Base-by-base conservation (phyloP, 2,797 vertebrate genomes). In the Melanotaenia parkinsoni region DNA sequence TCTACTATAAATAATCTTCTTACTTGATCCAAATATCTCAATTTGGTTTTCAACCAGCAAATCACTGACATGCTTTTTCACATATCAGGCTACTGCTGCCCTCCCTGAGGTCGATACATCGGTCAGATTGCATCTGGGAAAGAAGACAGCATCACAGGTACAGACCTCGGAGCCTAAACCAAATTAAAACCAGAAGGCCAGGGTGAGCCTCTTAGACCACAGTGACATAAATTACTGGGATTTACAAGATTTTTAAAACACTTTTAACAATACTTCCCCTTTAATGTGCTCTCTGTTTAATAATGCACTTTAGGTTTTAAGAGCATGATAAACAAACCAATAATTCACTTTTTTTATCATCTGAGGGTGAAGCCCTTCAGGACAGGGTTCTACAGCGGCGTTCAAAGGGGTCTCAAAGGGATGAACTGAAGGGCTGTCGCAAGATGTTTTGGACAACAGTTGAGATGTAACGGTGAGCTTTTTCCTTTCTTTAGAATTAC, bases 181-280 rank as follows among this genome's bases (percentile, higher is more conserved):
- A 96, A 97, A 98, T 96, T 95, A 95, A 95, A 98, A 95, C 92
- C 96, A 96, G 96, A 95, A 96, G 96, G 93, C 93, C 86, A 83
- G 93, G 95, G 90, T 91, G 93, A 95, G 92, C 93, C 88, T 91
- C 90, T 89, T 89, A 91, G 89, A 91, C 94, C 93, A 93, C 86
- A 86, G 92, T 91, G 92, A 96, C 96, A 97, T 99, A 97, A 98
- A 98, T 97, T 96, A 96, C 84, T 50, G 88, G 95, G 95, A 97
- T 99, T 98, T 99, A 99, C 97, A 97, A 97, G 97, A 94, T 96
- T 96, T 95, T 96, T 94, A 96, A 96, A 97, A 96, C 93, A 95
- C 96, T 97, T 98, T 97, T 96, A 97, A 97, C 96, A 98, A 97
- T 96, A 96, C 93, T 86, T 94, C 94, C 91, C 94, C 94, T 95